These are phyloP conservation scores for Epicauta chinensis DNA, from an alignment of 1,140 invertebrate species.

Conservation along the genomic window DNA sequence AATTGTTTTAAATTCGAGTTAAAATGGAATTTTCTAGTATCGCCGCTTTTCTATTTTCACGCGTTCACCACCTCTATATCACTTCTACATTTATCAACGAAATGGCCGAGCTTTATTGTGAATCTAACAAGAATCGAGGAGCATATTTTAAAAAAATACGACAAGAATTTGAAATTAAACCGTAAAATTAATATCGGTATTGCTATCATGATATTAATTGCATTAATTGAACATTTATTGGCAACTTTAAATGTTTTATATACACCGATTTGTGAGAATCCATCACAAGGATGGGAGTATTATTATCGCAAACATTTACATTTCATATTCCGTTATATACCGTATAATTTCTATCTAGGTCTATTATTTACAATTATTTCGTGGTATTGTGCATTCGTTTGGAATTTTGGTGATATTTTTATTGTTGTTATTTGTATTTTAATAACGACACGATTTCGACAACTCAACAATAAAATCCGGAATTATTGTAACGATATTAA, in stretches of 20 bases:
- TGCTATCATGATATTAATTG: neutral
- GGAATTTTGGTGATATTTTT: constrained; percentile 25
- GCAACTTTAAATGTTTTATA: constrained; percentile 1
- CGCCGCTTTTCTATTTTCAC: constrained; percentile 3
- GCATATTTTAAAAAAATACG: constrained; percentile 5
- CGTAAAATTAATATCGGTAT: neutral
- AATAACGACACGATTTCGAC: constrained; percentile 15
- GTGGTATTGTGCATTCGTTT: constrained; percentile 8
- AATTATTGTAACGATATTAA: no score
- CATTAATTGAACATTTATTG: constrained; percentile 6
- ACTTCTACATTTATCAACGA: constrained; percentile 7
- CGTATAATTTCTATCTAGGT: neutral
- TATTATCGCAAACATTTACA: constrained; percentile 3
- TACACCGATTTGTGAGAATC: constrained; percentile 5
- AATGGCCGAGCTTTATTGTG: constrained; percentile 9
- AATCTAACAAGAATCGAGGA: constrained; percentile 2
- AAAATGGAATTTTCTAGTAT: constrained; percentile 1
- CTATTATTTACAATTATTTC: neutral
- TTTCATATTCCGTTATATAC: constrained; percentile 2
- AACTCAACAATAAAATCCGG: constrained; percentile 8
- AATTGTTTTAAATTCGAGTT: neutral
- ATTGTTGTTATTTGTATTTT: constrained; percentile 18
- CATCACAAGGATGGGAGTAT: neutral
- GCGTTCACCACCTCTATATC: constrained; percentile 2
- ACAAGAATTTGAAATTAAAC: neutral